Conservation (phyloP, 1,140 invertebrate genomes). For the Hylaeus anthracinus region DNA sequence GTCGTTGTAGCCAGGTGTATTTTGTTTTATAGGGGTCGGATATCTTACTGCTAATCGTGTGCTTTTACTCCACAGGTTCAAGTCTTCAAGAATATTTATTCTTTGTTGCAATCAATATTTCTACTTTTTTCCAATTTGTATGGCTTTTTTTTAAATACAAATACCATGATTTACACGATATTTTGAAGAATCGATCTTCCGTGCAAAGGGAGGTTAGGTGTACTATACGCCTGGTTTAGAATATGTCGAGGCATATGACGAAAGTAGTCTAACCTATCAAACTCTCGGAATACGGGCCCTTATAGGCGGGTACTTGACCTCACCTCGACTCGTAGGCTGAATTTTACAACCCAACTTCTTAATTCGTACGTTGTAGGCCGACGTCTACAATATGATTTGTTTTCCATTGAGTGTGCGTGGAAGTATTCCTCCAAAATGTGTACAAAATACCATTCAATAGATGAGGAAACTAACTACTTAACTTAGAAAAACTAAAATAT, state of each 20-base stretch:
- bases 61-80: too few species aligned
- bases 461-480: neutral
- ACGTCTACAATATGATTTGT: conserved; percentile 51
- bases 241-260: conserved; percentile 44
- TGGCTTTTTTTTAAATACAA: too few species aligned
- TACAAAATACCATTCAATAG: conserved; percentile 20
- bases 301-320: conserved; percentile 5
- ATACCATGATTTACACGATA: too few species aligned
- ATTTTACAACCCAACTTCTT: conserved; percentile 17
- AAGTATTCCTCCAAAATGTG: neutral
- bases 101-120: too few species aligned
- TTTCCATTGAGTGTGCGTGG: neutral
- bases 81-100: too few species aligned
- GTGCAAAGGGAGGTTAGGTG: too few species aligned
- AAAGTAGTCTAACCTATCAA: conserved; percentile 35
- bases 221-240: conserved; percentile 29
- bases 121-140: too few species aligned
- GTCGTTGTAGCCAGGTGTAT: too few species aligned
- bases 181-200: too few species aligned
- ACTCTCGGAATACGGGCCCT: conserved; percentile 5
- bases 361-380: conserved; percentile 58
- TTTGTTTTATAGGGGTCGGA: too few species aligned
- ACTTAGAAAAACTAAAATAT: neutral
- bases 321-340: neutral
- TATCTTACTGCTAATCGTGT: too few species aligned